Conservation (phyloP, 2,888 invertebrate genomes). For the Dicyrtoma fusca region DNA sequence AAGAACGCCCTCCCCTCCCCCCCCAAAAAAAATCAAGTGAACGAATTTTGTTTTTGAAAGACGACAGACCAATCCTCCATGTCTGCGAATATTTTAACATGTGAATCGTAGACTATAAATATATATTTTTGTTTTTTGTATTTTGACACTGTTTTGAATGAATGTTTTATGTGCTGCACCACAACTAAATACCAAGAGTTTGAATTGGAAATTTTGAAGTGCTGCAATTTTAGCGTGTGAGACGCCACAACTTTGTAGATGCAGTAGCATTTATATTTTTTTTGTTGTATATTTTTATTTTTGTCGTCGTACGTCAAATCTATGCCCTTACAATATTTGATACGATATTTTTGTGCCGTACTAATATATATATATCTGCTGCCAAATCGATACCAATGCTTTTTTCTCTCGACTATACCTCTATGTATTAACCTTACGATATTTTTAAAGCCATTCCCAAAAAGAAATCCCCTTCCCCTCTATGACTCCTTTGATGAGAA, state of each 20-base stretch:
- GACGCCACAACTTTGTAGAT: neutral
- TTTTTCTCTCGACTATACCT: no score
- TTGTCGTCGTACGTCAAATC: conserved; percentile 4
- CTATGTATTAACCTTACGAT: no score
- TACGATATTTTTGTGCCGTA: conserved; percentile 7
- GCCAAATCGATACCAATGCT: no score
- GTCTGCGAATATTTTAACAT: conserved; percentile 14
- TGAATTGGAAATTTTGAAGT: conserved; percentile 8
- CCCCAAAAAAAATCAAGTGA: neutral
- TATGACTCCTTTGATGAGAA: no score
- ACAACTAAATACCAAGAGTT: neutral
- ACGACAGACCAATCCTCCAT: conserved; percentile 35
- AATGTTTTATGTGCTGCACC: conserved; percentile 1
- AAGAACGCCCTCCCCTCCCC: neutral
- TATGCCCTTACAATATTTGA: neutral
- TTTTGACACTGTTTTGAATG: conserved; percentile 21
- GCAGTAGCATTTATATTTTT: conserved; percentile 1
- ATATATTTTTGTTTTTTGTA: conserved; percentile 13
- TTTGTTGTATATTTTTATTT: conserved; percentile 2
- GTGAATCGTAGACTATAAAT: neutral
- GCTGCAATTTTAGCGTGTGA: neutral
- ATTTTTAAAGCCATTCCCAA: no score
- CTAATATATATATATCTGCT: no score
- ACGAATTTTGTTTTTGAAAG: conserved; percentile 32
- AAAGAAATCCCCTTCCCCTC: no score